Evolutionary conservation across 2,888 invertebrate genomes (phyloP).

Genomic region (Caenorhabditis becei): DNA sequence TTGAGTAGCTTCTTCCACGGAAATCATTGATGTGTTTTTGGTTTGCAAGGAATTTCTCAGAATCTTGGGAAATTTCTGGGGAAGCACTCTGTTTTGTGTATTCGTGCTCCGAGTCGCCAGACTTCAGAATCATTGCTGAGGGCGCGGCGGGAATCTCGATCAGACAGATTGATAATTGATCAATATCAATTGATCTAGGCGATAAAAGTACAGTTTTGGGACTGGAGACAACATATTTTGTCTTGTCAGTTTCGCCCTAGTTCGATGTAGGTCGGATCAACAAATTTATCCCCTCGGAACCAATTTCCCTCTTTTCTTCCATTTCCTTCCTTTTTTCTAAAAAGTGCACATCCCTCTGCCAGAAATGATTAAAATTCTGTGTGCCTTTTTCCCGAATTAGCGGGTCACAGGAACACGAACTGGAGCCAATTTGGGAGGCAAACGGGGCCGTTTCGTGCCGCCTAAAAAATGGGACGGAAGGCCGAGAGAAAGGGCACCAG

Average conservation of each 20-base stretch:
- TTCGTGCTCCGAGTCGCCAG: too few relatives aligned
- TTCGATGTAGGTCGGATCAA: too few relatives aligned
- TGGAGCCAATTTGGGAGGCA: conserved; percentile 27
- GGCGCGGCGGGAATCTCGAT: too few relatives aligned
- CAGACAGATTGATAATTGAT: too few relatives aligned
- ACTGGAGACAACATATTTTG: too few relatives aligned
- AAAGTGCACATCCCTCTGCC: conserved; percentile 18
- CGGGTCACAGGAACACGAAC: not conserved
- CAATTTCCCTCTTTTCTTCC: not conserved
- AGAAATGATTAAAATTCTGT: conserved; percentile 55
- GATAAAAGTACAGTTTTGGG: too few relatives aligned
- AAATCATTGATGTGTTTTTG: conserved; percentile 4
- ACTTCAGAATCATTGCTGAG: too few relatives aligned
- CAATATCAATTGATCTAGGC: too few relatives aligned
- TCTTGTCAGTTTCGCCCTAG: too few relatives aligned
- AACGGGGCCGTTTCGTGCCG: conserved; percentile 29
- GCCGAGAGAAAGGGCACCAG: conserved; percentile 17
- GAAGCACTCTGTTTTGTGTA: not conserved
- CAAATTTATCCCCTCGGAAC: not conserved
- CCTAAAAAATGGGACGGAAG: not conserved
- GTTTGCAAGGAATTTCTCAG: not conserved
- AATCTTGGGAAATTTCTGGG: too few relatives aligned
- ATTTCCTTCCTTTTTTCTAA: not conserved
- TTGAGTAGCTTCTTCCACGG: not conserved
- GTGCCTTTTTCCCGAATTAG: not conserved